A percentile compares a stretch with the other conserved stretches of the same genome.
phyloP scores from a whole-genome alignment of 2,797 vertebrate species.

The Dendrocincla tyrannina region DNA sequence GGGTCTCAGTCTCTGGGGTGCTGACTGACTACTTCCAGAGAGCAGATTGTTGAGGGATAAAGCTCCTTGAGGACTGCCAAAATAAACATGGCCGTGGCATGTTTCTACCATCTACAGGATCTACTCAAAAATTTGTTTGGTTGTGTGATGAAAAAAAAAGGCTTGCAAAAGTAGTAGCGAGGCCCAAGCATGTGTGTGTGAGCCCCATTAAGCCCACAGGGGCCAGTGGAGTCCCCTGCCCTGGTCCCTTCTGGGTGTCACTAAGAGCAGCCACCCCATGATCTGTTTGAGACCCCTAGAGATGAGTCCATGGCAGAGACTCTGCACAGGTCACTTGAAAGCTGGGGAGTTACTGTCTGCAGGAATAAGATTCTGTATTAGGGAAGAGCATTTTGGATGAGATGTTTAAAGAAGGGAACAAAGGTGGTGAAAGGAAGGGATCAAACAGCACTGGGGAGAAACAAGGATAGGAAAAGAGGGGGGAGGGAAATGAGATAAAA shows the following conservation, averaged over 20 bases:
- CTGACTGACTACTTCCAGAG: neutral
- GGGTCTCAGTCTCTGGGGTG: neutral
- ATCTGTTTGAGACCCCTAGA: neutral
- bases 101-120: neutral
- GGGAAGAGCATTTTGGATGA: neutral
- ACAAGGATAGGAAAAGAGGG: neutral
- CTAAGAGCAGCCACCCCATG: neutral
- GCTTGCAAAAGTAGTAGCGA: neutral
- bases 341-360: too few relatives aligned
- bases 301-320: neutral
- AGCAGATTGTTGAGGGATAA: neutral
- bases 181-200: accelerated
- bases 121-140: neutral
- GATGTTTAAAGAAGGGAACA: neutral
- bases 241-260: neutral
- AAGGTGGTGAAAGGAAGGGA: neutral
- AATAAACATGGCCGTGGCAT: neutral
- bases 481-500: neutral
- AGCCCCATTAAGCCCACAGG: accelerated
- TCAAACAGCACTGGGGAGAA: neutral
- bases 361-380: accelerated
- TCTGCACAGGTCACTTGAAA: neutral
- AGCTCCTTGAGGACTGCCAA: neutral
- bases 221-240: neutral
- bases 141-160: neutral